Percentiles rank a stretch among this genome's conserved stretches.
phyloP scores from a whole-genome alignment of 1,140 invertebrate genomes.

The Lepidurus arcticus region DNA sequence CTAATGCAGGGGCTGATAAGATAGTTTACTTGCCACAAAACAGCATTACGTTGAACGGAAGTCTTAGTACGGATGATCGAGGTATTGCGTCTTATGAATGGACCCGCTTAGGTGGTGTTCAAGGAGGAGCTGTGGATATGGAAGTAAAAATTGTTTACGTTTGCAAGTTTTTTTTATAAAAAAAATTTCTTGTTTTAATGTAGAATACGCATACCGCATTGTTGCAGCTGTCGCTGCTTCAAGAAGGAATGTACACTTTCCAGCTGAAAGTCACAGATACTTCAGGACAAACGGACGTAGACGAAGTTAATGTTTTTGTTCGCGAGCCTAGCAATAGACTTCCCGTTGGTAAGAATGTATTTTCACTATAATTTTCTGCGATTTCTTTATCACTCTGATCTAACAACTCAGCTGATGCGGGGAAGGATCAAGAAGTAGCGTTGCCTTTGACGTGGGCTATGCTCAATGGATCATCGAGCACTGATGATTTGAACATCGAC shows the following conservation, averaged over 20 bases:
- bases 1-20: conserved; percentile 84
- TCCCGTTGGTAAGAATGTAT: conserved; percentile 57
- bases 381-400: not conserved
- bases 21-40: conserved; percentile 87
- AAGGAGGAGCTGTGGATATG: conserved; percentile 75
- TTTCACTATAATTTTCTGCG: not conserved
- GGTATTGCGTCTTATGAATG: conserved; percentile 90
- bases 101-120: conserved; percentile 79
- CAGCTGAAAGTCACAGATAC: conserved; percentile 86
- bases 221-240: conserved; percentile 76
- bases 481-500: conserved; percentile 75
- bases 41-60: conserved; percentile 81
- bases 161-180: conserved; percentile 23
- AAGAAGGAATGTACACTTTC: conserved; percentile 91
- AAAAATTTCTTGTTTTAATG: conserved; percentile 20
- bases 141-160: conserved; percentile 50
- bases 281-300: conserved; percentile 74
- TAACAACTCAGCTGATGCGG: conserved; percentile 53
- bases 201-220: conserved; percentile 82
- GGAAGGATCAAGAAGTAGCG: conserved; percentile 58
- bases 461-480: conserved; percentile 73
- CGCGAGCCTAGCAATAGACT: conserved; percentile 80
- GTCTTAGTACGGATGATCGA: conserved; percentile 83
- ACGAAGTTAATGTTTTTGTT: conserved; percentile 87
- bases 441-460: conserved; percentile 70